Conservation (phyloP, 64 coral and sea anemone genomes). For the Porites australiensis region DNA sequence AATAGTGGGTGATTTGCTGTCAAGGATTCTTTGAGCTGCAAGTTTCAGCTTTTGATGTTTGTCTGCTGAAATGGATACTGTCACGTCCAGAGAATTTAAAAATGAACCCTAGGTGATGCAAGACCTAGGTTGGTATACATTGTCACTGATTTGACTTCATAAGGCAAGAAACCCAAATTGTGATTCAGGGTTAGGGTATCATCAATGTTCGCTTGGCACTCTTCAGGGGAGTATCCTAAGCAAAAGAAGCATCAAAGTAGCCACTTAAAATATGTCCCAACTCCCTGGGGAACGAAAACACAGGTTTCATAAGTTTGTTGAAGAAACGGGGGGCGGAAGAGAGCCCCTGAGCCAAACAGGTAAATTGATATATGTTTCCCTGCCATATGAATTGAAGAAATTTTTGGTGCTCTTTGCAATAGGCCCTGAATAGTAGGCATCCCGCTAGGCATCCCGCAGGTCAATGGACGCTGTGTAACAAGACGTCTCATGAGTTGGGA, state of each 20-base stretch:
- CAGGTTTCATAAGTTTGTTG: conserved; percentile 58
- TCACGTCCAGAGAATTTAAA: conserved; percentile 58
- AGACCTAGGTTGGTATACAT: conserved; percentile 34
- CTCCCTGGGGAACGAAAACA: conserved; percentile 50
- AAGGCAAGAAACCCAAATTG: conserved; percentile 39
- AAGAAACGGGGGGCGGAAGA: background rate
- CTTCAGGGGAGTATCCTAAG: conserved; percentile 20
- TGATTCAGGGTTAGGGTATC: conserved; percentile 48
- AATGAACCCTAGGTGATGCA: conserved; percentile 48
- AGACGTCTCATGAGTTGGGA: conserved; percentile 42
- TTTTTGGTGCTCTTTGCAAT: conserved; percentile 58
- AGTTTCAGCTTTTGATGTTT: conserved; percentile 28
- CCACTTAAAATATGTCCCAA: conserved; percentile 55
- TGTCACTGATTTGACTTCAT: conserved; percentile 67
- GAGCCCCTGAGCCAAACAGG: conserved; percentile 62
- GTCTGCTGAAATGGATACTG: conserved; percentile 24
- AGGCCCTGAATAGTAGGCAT: conserved; percentile 60
- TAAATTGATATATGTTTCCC: conserved; percentile 44
- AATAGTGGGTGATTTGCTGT: conserved; percentile 35
- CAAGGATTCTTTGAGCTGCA: conserved; percentile 36
- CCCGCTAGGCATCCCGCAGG: conserved; percentile 28
- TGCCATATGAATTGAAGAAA: conserved; percentile 48
- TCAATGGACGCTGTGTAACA: conserved; percentile 72
- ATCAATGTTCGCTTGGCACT: conserved; percentile 50
- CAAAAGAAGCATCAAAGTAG: conserved; percentile 40